phyloP scores from a whole-genome alignment of 2,888 invertebrate species.

The Nowickia ferox region DNA sequence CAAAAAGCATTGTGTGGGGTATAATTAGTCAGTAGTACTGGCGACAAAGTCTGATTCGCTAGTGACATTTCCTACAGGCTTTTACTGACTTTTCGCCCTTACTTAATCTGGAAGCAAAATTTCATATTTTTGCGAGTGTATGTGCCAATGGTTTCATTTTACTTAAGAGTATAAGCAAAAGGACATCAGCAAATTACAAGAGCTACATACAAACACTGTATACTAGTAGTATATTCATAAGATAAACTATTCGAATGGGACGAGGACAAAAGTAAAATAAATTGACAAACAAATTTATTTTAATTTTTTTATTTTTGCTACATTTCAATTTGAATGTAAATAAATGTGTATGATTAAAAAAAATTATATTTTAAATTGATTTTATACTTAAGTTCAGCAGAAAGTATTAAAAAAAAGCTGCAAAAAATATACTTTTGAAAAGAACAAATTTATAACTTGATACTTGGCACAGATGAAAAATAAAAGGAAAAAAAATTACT shows the following conservation, averaged over 20 bases:
- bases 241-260: slow-evolving; percentile 37
- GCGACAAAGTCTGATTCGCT: too few species aligned
- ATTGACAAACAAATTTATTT: slow-evolving; percentile 46
- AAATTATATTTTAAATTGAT: slow-evolving; percentile 45
- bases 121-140: slow-evolving; percentile 35
- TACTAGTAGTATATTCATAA: slow-evolving; percentile 11
- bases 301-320: slow-evolving; percentile 32
- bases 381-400: slow-evolving; percentile 38
- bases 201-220: slow-evolving; percentile 10
- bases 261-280: slow-evolving; percentile 46
- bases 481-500: slow-evolving; percentile 8
- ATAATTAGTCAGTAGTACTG: too few species aligned
- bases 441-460: slow-evolving; percentile 33
- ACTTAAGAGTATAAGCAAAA: slow-evolving; percentile 45
- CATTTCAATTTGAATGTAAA: slow-evolving; percentile 58
- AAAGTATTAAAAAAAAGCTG: background rate
- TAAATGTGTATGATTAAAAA: slow-evolving; percentile 44
- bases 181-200: slow-evolving; percentile 44
- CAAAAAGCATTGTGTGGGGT: too few species aligned
- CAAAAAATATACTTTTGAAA: slow-evolving; percentile 17
- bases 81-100: background rate
- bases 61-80: too few species aligned
- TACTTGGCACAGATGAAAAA: slow-evolving; percentile 16
- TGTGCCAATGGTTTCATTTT: slow-evolving; percentile 50
- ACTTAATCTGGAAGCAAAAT: background rate